A percentile compares a stretch with the other conserved stretches of the same genome.
phyloP scores from a whole-genome alignment of 2,797 vertebrate genomes.

The Macroramphosus scolopax region DNA sequence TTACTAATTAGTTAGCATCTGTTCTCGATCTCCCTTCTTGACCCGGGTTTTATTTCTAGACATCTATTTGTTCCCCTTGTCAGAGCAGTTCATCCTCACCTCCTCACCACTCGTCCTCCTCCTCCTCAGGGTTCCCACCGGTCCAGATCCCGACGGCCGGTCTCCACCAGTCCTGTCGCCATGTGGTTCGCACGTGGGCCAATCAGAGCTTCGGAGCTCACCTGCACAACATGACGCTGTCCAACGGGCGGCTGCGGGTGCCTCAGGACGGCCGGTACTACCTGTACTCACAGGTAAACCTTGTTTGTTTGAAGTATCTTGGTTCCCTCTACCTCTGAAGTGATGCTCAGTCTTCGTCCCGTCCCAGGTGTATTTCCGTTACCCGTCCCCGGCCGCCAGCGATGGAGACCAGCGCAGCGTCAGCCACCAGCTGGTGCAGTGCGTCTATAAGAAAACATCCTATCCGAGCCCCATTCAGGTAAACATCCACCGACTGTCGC shows the following conservation, averaged over 20 bases:
- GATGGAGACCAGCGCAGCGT: constrained; percentile 74
- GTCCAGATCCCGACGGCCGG: constrained; percentile 57
- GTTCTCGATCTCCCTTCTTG: no score
- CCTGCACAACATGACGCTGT: constrained; percentile 86
- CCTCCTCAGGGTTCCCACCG: constrained; percentile 32
- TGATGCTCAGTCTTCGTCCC: neutral
- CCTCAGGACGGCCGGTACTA: constrained; percentile 88
- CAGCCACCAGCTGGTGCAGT: constrained; percentile 87
- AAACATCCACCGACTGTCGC: no score
- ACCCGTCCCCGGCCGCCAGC: constrained; percentile 69
- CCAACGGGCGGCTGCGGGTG: constrained; percentile 81
- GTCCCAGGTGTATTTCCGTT: constrained; percentile 85
- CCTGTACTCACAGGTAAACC: constrained; percentile 82
- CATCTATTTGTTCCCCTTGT: no score
- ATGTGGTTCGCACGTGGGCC: constrained; percentile 82
- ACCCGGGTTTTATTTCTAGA: no score
- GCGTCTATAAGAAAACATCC: constrained; percentile 86
- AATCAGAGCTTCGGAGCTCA: constrained; percentile 83
- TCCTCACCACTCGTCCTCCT: no score
- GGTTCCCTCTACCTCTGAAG: neutral
- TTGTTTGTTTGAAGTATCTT: neutral
- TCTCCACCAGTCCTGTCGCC: constrained; percentile 87
- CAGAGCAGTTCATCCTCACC: no score
- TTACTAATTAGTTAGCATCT: no score
- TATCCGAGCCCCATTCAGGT: constrained; percentile 82